Conservation (phyloP, 2,113 vertebrate genomes). For the Atrichornis clamosus region DNA sequence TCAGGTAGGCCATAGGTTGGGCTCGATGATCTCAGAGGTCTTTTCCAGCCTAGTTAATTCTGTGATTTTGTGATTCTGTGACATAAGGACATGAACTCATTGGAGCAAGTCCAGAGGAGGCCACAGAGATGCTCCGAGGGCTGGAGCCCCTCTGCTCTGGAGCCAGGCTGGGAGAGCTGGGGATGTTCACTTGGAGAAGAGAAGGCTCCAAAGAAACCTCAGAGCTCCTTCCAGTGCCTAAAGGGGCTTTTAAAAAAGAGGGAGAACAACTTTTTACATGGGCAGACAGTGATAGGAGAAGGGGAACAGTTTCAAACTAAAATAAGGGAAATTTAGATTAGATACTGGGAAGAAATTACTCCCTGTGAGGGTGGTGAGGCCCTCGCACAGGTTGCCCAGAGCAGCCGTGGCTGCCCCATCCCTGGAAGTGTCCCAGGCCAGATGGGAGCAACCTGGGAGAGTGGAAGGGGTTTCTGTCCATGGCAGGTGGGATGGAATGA, state of each 20-base stretch:
- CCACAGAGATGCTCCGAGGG: rapidly evolving
- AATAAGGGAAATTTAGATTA: not conserved
- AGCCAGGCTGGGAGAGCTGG: not conserved
- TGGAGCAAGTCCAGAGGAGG: not conserved
- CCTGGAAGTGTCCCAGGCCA: not conserved
- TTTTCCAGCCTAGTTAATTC: no score
- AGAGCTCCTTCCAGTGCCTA: not conserved
- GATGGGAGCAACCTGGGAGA: rapidly evolving
- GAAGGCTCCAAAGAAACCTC: not conserved
- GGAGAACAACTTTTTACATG: not conserved
- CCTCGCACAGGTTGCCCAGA: not conserved
- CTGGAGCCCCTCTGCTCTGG: not conserved
- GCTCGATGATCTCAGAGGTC: no score
- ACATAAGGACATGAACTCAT: not conserved
- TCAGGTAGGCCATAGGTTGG: no score
- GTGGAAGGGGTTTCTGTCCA: not conserved
- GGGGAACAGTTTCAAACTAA: not conserved
- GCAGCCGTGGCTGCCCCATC: not conserved
- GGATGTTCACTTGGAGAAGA: not conserved
- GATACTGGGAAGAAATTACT: not conserved
- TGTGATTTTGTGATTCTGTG: no score
- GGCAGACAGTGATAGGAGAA: not conserved
- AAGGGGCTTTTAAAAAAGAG: not conserved
- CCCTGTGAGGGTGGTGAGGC: rapidly evolving
- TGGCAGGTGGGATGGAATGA: not conserved